Percentiles rank a stretch among this genome's conserved stretches.
phyloP scores from a whole-genome alignment of 2,113 vertebrate species.

The Columbina picui region DNA sequence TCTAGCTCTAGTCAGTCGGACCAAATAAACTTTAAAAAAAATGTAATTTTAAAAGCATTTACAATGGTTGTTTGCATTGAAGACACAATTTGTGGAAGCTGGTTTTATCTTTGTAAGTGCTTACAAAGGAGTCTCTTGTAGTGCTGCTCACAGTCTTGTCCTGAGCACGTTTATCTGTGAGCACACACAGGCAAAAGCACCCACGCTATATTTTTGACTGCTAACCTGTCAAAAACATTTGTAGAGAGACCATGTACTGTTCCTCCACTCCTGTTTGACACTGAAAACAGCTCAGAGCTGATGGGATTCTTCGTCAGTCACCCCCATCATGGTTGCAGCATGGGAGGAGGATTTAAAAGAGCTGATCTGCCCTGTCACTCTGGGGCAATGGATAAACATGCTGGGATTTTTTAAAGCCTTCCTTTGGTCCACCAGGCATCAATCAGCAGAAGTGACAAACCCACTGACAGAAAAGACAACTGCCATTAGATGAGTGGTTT shows the following conservation, averaged over 20 bases:
- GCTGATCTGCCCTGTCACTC: conserved; percentile 53
- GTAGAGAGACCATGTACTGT: not conserved
- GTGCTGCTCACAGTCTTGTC: not conserved
- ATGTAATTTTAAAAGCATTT: not conserved
- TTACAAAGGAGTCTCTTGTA: not conserved
- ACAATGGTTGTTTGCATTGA: not conserved
- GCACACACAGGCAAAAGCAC: not conserved
- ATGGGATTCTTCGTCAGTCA: conserved; percentile 62
- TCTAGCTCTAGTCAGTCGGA: not conserved
- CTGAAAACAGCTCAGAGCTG: conserved; percentile 42
- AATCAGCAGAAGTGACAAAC: conserved; percentile 61
- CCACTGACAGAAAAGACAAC: conserved; percentile 41
- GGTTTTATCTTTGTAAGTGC: not conserved
- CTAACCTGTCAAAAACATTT: not conserved
- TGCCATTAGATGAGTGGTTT: not conserved
- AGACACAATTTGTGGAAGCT: not conserved
- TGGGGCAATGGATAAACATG: conserved; percentile 42
- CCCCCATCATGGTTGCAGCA: not conserved
- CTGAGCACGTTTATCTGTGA: not conserved
- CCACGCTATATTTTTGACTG: not conserved
- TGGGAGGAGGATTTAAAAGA: conserved; percentile 57
- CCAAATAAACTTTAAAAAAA: not conserved
- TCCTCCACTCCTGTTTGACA: conserved; percentile 2
- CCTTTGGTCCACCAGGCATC: conserved; percentile 58
- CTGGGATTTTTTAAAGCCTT: conserved; percentile 48